Evolutionary conservation across 2,113 vertebrate species (phyloP).

Genomic region (Podocnemis expansa): DNA sequence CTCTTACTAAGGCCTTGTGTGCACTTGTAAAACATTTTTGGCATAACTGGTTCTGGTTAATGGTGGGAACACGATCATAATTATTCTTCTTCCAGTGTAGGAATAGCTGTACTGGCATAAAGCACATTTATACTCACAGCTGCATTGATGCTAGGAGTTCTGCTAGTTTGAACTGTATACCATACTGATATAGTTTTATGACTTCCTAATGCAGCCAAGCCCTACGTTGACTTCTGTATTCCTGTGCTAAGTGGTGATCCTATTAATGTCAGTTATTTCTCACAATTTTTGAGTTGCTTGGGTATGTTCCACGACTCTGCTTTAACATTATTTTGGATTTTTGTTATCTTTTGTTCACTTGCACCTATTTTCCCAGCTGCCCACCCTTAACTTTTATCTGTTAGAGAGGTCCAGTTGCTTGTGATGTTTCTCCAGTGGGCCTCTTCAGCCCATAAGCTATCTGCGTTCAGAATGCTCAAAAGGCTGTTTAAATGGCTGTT

Average conservation of each 20-base stretch:
- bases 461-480: not conserved
- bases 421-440: not conserved
- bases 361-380: not conserved
- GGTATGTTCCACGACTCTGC: not conserved
- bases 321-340: not conserved
- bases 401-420: not conserved
- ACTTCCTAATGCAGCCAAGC: not conserved
- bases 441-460: not conserved
- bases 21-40: not conserved
- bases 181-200: not conserved
- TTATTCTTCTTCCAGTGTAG: not conserved
- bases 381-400: not conserved
- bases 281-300: not conserved
- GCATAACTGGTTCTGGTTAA: not conserved
- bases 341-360: not conserved
- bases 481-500: not conserved
- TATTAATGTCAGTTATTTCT: not conserved
- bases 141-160: not conserved
- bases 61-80: not conserved
- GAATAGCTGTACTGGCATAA: not conserved
- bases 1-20: not conserved
- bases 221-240: not conserved
- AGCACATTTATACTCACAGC: not conserved
- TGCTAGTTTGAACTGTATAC: not conserved
- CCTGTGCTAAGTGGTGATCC: not conserved